These are phyloP conservation scores for Drosophila macrospina DNA, from an alignment of 2,888 invertebrate genomes.

Conservation along the genomic window DNA sequence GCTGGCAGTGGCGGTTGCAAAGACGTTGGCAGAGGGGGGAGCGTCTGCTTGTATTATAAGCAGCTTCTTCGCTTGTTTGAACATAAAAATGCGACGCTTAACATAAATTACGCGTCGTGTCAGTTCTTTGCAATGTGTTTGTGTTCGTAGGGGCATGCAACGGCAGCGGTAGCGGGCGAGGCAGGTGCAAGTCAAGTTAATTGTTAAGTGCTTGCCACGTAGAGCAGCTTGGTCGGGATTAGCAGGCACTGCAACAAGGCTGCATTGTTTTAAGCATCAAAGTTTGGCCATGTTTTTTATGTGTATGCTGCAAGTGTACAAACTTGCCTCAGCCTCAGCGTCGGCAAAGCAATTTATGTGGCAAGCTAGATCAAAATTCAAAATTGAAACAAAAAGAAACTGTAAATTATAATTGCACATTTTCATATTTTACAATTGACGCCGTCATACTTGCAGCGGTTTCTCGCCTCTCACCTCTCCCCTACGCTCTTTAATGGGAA, in stretches of 20 bases:
- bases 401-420: slow-evolving; percentile 85
- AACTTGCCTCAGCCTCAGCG: slow-evolving; percentile 65
- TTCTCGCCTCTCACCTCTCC: not conserved
- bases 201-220: slow-evolving; percentile 73
- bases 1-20: slow-evolving; percentile 14
- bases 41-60: slow-evolving; percentile 65
- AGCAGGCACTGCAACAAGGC: slow-evolving; percentile 50
- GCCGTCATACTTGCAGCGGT: slow-evolving; percentile 52
- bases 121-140: slow-evolving; percentile 42
- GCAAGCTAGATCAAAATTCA: slow-evolving; percentile 36
- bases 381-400: slow-evolving; percentile 48
- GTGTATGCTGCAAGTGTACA: slow-evolving; percentile 49
- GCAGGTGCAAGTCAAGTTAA: slow-evolving; percentile 76
- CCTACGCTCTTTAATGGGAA: slow-evolving; percentile 64
- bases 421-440: slow-evolving; percentile 84
- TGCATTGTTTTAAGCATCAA: slow-evolving; percentile 56
- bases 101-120: slow-evolving; percentile 77
- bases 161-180: slow-evolving; percentile 6
- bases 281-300: slow-evolving; percentile 61
- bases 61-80: slow-evolving; percentile 79
- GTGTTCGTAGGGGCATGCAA: slow-evolving; percentile 22
- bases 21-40: slow-evolving; percentile 3
- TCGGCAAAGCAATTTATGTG: slow-evolving; percentile 45
- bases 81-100: slow-evolving; percentile 80
- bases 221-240: slow-evolving; percentile 56